A percentile compares a stretch with the other conserved stretches of the same genome.
Evolutionary conservation across 2,797 vertebrate species (phyloP).

Genomic region (Anabas testudineus): DNA sequence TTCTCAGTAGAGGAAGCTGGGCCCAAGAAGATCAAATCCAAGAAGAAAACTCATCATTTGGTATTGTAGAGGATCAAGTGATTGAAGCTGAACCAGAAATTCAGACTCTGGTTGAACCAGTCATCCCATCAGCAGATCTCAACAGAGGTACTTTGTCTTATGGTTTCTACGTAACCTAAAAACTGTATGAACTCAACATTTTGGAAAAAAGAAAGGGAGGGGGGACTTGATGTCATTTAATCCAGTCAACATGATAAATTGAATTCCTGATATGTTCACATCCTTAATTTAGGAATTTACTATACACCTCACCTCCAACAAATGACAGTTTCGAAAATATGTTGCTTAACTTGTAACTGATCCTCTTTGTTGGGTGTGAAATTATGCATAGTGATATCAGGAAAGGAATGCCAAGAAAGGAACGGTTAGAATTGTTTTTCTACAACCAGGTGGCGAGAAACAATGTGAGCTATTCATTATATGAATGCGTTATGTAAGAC

Average conservation of each 20-base stretch:
- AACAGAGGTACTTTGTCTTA: conserved; percentile 77
- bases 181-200: background rate
- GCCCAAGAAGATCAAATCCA: conserved; percentile 83
- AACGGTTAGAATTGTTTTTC: background rate
- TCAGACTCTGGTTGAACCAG: conserved; percentile 57
- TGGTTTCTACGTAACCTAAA: background rate
- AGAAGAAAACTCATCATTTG: conserved; percentile 72
- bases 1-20: conserved; percentile 89
- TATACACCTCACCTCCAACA: background rate
- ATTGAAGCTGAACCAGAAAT: conserved; percentile 72
- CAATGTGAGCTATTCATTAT: background rate
- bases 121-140: conserved; percentile 48
- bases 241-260: conserved; percentile 1
- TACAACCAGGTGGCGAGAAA: background rate
- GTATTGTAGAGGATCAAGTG: conserved; percentile 62
- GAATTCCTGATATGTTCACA: background rate
- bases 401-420: background rate
- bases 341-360: background rate
- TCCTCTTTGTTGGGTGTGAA: background rate
- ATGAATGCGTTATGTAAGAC: background rate
- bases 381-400: background rate
- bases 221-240: no score
- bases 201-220: background rate
- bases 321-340: background rate
- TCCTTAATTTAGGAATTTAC: background rate